phyloP scores from a whole-genome alignment of 2,113 vertebrate species.

The Nycticebus coucang region DNA sequence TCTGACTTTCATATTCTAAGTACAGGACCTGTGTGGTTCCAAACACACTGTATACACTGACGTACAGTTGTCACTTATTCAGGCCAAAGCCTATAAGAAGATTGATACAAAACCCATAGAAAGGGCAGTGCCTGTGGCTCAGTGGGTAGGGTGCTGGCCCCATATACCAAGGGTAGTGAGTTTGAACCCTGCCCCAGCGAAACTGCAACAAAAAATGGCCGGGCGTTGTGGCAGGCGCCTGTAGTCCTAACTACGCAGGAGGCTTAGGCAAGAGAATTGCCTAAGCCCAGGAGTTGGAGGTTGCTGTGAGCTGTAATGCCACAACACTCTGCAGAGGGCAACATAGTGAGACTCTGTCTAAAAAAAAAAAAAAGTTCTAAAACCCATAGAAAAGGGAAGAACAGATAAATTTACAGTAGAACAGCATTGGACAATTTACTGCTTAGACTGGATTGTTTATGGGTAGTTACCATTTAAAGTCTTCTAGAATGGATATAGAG shows the following conservation, averaged over 20 bases:
- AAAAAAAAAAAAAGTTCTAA: neutral
- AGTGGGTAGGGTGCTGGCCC: no score
- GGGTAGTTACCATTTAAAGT: conserved; percentile 40
- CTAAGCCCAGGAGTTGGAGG: no score
- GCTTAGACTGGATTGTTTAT: conserved; percentile 24
- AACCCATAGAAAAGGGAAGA: conserved; percentile 1
- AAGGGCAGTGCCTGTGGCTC: neutral
- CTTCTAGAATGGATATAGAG: neutral
- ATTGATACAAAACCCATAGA: conserved; percentile 37
- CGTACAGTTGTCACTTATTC: neutral
- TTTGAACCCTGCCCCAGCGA: no score
- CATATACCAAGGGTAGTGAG: no score
- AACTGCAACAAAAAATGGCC: no score
- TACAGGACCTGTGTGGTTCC: neutral
- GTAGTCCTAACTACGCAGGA: no score
- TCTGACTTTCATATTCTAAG: conserved; percentile 4
- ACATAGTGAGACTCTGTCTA: no score
- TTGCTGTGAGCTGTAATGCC: no score
- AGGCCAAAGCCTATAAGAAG: conserved; percentile 36
- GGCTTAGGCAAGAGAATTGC: no score
- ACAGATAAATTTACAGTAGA: conserved; percentile 40
- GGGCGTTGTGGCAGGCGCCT: no score
- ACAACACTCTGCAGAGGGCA: no score
- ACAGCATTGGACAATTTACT: neutral
- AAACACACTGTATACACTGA: conserved; percentile 6